Base-by-base conservation (phyloP, 1,140 invertebrate genomes). In the Drosophila biarmipes region DNA sequence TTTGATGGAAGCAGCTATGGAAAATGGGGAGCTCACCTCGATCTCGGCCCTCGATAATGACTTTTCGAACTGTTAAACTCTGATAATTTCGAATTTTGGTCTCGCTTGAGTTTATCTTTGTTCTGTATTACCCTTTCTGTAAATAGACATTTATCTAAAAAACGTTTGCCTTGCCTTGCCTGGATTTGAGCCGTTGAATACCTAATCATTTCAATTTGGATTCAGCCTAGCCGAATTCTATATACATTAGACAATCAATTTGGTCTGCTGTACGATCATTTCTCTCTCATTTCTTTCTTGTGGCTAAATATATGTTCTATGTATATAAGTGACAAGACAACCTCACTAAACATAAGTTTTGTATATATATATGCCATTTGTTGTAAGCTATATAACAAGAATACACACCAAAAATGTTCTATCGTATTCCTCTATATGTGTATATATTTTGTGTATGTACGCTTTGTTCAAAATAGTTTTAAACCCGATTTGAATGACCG, bases 291-390 rank as follows among this genome's bases (percentile, higher is more conserved):
- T 29, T 46, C 24, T 40, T 69, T 42, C n/a, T 35, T 17, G 73
- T 37, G 53, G 62, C 61, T 79, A 69, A 58, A 45, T 80, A 80
- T 67, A 78, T 67, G 46, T 58, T 61, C 55, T 63, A 59, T 85
- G 42, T 79, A 38, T 81, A 38, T 85, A 52, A 62, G 78, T 85
- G 86, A 89, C 78, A 82, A 82, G 82, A 87, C 82, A 87, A 87
- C 82, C 82, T 87, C 84, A 73, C 78, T 89, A 89, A 86, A 86
- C 82, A 87, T 87, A 87, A 84, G 54, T 68, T 82, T 84, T 81
- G 73, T 84, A 71, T 75, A 75, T 64, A 46, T 68, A 53, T 48
- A 49, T 49, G 46, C 46, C 7, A 49, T 53, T 54, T 69, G 35
- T 68, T 71, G 67, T 81, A 81, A 68, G 73, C 79, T 84, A 77